Evolutionary conservation across 2,888 invertebrate genomes (phyloP).

Genomic region (Podotricha telesiphe): DNA sequence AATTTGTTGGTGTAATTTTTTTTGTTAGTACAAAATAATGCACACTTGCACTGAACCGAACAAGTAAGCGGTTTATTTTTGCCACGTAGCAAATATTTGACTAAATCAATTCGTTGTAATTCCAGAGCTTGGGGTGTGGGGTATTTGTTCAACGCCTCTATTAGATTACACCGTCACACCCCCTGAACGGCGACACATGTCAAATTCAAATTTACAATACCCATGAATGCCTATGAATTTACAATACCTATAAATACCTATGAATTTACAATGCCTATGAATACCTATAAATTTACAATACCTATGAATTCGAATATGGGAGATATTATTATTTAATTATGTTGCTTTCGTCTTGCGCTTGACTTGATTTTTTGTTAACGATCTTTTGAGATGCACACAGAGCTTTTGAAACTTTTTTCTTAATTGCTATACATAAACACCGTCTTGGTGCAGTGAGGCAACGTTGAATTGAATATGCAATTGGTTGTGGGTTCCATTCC

Average conservation of each 20-base stretch:
- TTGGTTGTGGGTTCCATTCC: no score
- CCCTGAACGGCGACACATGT: constrained; percentile 44
- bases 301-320: no score
- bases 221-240: constrained; percentile 20
- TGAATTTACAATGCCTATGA: constrained; percentile 30
- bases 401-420: no score
- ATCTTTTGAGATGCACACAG: no score
- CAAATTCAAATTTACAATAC: constrained; percentile 31
- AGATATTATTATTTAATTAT: no score
- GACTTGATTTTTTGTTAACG: no score
- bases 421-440: no score
- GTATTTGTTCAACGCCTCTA: constrained; percentile 65
- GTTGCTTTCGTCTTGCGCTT: no score
- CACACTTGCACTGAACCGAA: neutral
- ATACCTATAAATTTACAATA: neutral
- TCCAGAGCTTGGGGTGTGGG: constrained; percentile 55
- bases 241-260: constrained; percentile 22
- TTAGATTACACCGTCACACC: constrained; percentile 61
- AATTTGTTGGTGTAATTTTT: no score
- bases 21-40: no score
- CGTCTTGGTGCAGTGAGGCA: no score
- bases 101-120: constrained; percentile 55
- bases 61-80: constrained; percentile 44
- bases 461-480: no score
- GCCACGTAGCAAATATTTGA: constrained; percentile 53